These are phyloP conservation scores for Porites evermanni DNA, from an alignment of 92 coral and sea anemone species.

Conservation along the genomic window DNA sequence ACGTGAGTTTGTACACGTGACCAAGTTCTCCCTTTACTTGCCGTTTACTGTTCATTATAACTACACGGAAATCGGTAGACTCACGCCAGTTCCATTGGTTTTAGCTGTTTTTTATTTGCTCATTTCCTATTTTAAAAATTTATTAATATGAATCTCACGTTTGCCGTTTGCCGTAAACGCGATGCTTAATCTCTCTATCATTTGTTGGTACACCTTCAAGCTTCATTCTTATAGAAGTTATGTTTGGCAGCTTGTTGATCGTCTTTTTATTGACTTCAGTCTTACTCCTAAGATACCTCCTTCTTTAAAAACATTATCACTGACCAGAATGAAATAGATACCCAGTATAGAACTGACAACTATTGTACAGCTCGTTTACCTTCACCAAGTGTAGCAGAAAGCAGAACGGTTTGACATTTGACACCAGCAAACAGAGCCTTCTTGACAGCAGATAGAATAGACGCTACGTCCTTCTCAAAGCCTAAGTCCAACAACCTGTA, in stretches of 20 bases:
- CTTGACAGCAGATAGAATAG: constrained; percentile 79
- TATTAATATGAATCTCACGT: too few relatives aligned
- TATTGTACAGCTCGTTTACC: constrained; percentile 46
- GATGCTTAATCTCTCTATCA: too few relatives aligned
- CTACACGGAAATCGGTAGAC: too few relatives aligned
- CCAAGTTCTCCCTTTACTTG: too few relatives aligned
- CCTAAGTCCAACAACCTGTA: constrained; percentile 91
- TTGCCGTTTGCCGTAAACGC: too few relatives aligned
- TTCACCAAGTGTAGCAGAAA: constrained; percentile 91
- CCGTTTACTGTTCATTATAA: too few relatives aligned
- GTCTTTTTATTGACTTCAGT: background rate
- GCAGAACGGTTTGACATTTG: constrained; percentile 81
- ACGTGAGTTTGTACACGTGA: too few relatives aligned
- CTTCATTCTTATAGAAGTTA: background rate
- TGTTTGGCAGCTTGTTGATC: background rate
- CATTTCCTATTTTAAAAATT: too few relatives aligned
- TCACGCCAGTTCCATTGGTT: too few relatives aligned
- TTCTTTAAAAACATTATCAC: background rate
- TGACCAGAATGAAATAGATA: background rate
- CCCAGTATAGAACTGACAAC: background rate
- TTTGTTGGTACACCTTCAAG: background rate
- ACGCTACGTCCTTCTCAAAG: constrained; percentile 90
- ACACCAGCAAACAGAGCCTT: constrained; percentile 53
- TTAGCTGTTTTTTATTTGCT: too few relatives aligned
- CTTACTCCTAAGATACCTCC: background rate